Conservation (phyloP, 2,113 vertebrate species). For the Melierax canorus region DNA sequence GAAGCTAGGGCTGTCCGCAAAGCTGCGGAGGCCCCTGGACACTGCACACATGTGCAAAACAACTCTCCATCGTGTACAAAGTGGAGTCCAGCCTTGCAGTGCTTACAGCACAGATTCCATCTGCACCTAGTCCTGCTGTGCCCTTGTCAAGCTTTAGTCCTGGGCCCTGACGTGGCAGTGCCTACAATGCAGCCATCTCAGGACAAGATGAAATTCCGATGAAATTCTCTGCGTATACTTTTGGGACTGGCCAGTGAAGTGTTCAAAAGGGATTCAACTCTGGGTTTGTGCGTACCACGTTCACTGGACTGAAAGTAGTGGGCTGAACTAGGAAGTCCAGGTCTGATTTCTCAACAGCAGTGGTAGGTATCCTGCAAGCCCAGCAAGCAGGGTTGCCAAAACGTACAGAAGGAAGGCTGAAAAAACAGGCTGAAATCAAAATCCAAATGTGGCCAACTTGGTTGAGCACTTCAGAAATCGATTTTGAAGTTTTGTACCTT, state of each 20-base stretch:
- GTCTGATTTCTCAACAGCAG: background rate
- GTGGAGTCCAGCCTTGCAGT: background rate
- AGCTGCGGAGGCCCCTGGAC: background rate
- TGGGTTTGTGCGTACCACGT: background rate
- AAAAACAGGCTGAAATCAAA: background rate
- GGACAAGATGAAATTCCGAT: background rate
- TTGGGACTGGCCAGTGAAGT: background rate
- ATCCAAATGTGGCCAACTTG: background rate
- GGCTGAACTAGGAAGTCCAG: background rate
- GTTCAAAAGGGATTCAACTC: background rate
- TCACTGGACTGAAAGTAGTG: background rate
- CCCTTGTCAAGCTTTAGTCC: background rate
- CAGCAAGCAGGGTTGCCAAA: background rate
- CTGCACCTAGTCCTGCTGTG: background rate
- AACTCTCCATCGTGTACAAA: accelerated
- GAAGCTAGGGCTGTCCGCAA: background rate
- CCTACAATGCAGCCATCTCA: background rate
- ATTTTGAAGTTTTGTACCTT: background rate
- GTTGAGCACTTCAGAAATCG: background rate
- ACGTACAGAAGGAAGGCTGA: background rate
- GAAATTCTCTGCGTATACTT: background rate
- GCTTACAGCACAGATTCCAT: background rate
- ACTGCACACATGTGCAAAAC: background rate
- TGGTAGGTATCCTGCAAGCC: background rate
- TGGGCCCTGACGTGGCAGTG: background rate